Evolutionary conservation across 1,140 invertebrate genomes (phyloP), one percentile per base, ranked within the genome.

Genomic region (Mamestra configurata): DNA sequence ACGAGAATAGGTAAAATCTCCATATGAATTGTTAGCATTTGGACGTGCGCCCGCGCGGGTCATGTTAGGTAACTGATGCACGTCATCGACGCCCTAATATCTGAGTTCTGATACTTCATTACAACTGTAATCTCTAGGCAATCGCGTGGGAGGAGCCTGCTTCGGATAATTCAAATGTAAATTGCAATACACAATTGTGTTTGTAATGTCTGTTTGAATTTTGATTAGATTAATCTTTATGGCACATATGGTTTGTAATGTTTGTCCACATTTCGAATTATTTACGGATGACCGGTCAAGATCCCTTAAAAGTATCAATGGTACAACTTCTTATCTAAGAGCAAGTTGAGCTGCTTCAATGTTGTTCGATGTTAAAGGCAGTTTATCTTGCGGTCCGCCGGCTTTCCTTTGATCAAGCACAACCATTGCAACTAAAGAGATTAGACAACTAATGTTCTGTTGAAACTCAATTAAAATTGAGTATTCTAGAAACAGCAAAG

Each of bases 1-100:
- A 77, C 61, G 61, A 77, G 61, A 77, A 68, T 68, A 77, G 75
- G 59, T 77, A 77, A 77, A 77, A 77, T 77, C 13, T 76, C 43
- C 49, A 68, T 68, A 43, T 68, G 61, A 77, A 77, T 68, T 53
- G 73, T 76, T 64, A 46, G 46, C 27, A 31, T 77, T 77, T 77
- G 75, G 75, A 77, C 75, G 75, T 66, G 40, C 35, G 75, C 75
- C 75, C 75, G 61, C 22, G 43, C 43, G 11, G 75, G 43, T 68
- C 59, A 70, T 53, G 46, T 77, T 77, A 46, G 59, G 61, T 40
- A 77, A 77, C 75, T 24, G 59, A 66, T 59, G 59, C 20, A 55
- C 75, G 75, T 77, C 75, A 77, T 55, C 61, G 24, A 35, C 61
- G 75, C 46, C 75, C 75, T 77, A 53, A 77, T 77, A 77, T 77